phyloP scores from a whole-genome alignment of 2,888 invertebrate genomes.

The Thera britannica region DNA sequence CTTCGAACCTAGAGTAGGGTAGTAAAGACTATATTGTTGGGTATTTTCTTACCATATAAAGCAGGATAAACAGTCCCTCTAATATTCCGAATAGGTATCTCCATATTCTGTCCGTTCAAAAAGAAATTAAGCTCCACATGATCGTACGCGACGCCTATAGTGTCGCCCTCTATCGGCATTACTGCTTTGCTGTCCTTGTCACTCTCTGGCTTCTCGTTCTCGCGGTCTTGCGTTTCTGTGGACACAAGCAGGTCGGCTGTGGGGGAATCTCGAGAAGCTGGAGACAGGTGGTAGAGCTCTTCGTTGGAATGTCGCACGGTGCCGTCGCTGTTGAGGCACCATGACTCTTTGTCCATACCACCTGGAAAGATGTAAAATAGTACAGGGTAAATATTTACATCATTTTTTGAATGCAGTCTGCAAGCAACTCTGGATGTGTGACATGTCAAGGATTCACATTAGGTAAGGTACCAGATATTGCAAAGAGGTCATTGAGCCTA shows the following conservation, averaged over 20 bases:
- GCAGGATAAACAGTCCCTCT: constrained; percentile 96
- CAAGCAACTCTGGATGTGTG: too few species aligned
- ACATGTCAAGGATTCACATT: too few species aligned
- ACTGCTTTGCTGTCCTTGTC: constrained; percentile 62
- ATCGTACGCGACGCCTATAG: constrained; percentile 97
- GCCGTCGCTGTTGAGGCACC: constrained; percentile 97
- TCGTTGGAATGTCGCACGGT: constrained; percentile 93
- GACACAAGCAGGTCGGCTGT: constrained; percentile 74
- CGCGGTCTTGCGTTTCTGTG: constrained; percentile 54
- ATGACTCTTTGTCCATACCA: constrained; percentile 95
- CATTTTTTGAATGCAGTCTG: too few species aligned
- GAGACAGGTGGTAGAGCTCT: constrained; percentile 88
- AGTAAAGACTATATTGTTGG: too few species aligned
- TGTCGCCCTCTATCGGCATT: constrained; percentile 95
- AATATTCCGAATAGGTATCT: constrained; percentile 93
- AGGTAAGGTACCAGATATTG: too few species aligned
- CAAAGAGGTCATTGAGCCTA: too few species aligned
- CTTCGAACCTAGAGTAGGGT: too few species aligned
- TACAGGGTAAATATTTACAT: too few species aligned
- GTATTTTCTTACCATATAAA: constrained; percentile 90
- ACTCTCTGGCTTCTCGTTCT: constrained; percentile 63
- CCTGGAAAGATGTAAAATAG: constrained; percentile 75
- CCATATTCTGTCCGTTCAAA: constrained; percentile 95
- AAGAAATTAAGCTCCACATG: constrained; percentile 98
- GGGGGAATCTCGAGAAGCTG: constrained; percentile 73